Evolutionary conservation across 2,888 invertebrate genomes (phyloP), one percentile per base, ranked within the genome.

Genomic region (Phortica magna): DNA sequence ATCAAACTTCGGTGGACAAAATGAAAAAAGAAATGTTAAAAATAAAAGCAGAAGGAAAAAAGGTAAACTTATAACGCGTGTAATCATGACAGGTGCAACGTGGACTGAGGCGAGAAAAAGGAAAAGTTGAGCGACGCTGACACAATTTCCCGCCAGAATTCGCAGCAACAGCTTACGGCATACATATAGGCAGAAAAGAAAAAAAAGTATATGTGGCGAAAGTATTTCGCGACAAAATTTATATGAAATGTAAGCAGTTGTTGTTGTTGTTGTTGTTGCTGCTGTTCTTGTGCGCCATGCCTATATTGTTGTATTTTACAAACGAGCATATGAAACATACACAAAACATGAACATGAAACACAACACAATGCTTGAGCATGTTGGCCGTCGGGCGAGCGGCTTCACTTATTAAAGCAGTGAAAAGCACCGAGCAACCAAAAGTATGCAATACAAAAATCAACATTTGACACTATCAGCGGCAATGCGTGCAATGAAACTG

Each of bases 361-460:
- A 2, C 9, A 12, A 6, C 48, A 48, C 48, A 12, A 9, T 9
- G 9, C 9, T 48, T 48, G 14, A 48, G 9, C 10, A 1, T 12
- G 14, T 12, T 48, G 48, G 48, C 48, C 14, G 2, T 12, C 10
- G 48, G 14, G 7, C 14, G 9, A 48, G 48, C 48, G 48, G 48
- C 48, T 9, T 14, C 48, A 48, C 9, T 12, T 42, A n/a, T n/a
- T n/a, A n/a, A n/a, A n/a, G n/a, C n/a, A n/a, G n/a, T n/a, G n/a
- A n/a, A n/a, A n/a, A n/a, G n/a, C n/a, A n/a, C n/a, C n/a, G n/a
- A n/a, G 67, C 43, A 67, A n/a, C 67, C n/a, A 42, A 67, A 67
- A 67, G 67, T 67, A 67, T 42, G 67, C 67, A 67, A 67, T 42
- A 39, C 42, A 7, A 67, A 42, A 67, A 67, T 67, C 42, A 67